Base-by-base conservation (phyloP, 1,140 invertebrate genomes). In the Micrasema longulum region DNA sequence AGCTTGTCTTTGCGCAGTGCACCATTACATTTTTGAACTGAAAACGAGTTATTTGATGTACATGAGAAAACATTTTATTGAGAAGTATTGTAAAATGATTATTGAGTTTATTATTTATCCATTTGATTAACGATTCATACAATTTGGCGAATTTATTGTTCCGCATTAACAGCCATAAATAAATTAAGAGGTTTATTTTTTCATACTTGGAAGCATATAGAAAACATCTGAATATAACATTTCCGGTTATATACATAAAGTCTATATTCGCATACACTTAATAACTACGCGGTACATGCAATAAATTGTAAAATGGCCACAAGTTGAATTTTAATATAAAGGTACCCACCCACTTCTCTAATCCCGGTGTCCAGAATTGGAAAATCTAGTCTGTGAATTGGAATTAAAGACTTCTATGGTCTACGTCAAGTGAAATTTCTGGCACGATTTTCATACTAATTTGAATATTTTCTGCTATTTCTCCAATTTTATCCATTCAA, bases 1-100 rank as follows among this genome's bases (percentile, higher is more conserved):
- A 53, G 18, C 36, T 41, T 36, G 48, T 68, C 63, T 68, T 68
- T 68, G 65, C 65, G 65, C 65, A 68, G 53, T 68, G 65, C 65
- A 68, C 65, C 65, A 68, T 68, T 20, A 66, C 50, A 66, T 52
- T 26, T 52, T 50, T 20, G 41, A 38, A 11, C 22, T n/a, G n/a
- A n/a, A n/a, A n/a, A n/a, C n/a, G n/a, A n/a, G n/a, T n/a, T n/a
- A n/a, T n/a, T n/a, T n/a, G n/a, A n/a, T n/a, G n/a, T n/a, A n/a
- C n/a, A n/a, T n/a, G n/a, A n/a, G n/a, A n/a, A n/a, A n/a, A n/a
- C n/a, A n/a, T n/a, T 41, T 11, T 41, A 12, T n/a, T 3, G 3
- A 60, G 26, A 11, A n/a, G 6, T 35, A 55, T 26, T 14, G 3
- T 55, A 31, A 31, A 31, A 31, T 31, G 7, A 7, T 55, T 7